A percentile compares a stretch with the other conserved stretches of the same genome.
These are phyloP conservation scores for Tinamus guttatus DNA, from an alignment of 2,113 vertebrate species.

Conservation along the genomic window DNA sequence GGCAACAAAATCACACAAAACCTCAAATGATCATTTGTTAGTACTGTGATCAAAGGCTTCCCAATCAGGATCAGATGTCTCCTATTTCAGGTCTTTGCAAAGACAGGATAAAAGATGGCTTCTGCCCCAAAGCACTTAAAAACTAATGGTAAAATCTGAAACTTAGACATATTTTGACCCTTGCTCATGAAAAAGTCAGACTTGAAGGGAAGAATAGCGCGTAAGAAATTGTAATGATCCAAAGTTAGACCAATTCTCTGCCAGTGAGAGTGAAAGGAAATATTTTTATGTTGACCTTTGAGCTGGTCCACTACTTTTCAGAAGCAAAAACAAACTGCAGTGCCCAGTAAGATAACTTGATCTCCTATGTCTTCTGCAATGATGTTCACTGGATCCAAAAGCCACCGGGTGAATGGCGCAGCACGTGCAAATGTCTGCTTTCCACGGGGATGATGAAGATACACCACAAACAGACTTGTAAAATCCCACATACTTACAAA, in stretches of 20 bases:
- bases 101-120: background rate
- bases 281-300: background rate
- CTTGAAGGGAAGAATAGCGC: background rate
- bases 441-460: background rate
- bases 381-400: background rate
- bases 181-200: background rate
- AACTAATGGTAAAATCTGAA: background rate
- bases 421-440: background rate
- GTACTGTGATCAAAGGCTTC: slow-evolving; percentile 10
- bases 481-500: background rate
- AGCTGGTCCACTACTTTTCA: background rate
- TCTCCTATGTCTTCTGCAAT: background rate
- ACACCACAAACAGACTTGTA: background rate
- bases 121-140: slow-evolving; percentile 4
- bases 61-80: background rate
- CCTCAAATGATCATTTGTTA: slow-evolving; percentile 7
- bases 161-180: background rate
- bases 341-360: background rate
- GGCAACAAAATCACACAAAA: slow-evolving; percentile 19
- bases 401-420: background rate
- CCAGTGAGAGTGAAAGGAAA: background rate
- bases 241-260: background rate
- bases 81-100: background rate
- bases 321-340: background rate
- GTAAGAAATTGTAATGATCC: background rate